Base-by-base conservation (phyloP, 2,797 vertebrate genomes). In the Lithobates pipiens region DNA sequence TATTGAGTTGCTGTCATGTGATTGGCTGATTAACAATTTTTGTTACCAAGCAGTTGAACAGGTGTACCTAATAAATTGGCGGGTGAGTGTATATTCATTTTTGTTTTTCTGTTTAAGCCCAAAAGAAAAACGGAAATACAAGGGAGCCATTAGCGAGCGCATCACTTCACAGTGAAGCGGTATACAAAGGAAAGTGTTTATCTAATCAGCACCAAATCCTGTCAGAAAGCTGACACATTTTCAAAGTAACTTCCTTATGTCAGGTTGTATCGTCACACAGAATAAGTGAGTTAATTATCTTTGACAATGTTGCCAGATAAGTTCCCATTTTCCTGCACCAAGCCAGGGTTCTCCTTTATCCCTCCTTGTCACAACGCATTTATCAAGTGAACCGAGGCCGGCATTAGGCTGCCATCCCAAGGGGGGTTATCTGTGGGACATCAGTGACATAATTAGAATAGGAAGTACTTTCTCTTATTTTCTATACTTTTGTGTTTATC, bases 271-370 rank as follows among this genome's bases (percentile, higher is more conserved):
- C 96, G 96, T 96, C 95, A 95, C 92, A 89, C 91, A 93, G 93
- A 95, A 94, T 93, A 92, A 91, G 94, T 94, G 94, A 95, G 95
- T 95, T 98, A 97, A 98, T 98, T 97, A 97, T 96, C 96, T 97
- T 94, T 97, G 96, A 98, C 96, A 95, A 96, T 93, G 94, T 95
- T 96, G 93, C 93, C 93, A 90, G 94, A 95, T 97, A 96, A 97
- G 98, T 97, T 98, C 94, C 95, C 93, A 96, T 97, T 96, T 96
- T 95, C 95, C 96, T 94, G 94, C 95, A 95, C 95, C 94, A 94
- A 94, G 93, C 94, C 87, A 89, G 94, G 93, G 92, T 91, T 91
- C 92, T 94, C 93, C 93, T 95, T 80, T 95, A 95, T 96, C 93
- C 93, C 94, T 92, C 91, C 92, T 93, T 95, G 94, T 96, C 93